These are phyloP conservation scores for Sciurus niger DNA, from an alignment of 2,113 vertebrate species.

Conservation along the genomic window DNA sequence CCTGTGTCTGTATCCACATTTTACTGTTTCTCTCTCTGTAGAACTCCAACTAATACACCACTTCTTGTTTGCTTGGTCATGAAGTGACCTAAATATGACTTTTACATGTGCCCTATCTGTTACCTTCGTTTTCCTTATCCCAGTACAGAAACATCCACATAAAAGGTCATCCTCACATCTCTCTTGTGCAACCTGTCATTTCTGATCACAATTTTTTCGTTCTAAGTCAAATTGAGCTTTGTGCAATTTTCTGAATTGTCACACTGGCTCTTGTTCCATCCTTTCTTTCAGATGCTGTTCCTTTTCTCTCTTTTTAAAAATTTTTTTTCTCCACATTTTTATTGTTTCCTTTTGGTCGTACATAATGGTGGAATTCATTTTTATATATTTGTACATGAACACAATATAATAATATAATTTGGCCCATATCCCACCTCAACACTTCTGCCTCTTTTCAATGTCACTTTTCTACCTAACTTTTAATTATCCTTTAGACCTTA, in stretches of 20 bases:
- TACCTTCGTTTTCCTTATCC: neutral
- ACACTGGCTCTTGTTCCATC: neutral
- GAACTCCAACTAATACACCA: too few relatives aligned
- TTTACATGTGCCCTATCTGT: neutral
- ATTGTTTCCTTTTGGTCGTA: too few relatives aligned
- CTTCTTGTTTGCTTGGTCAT: neutral
- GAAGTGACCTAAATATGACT: neutral
- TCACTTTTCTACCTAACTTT: neutral
- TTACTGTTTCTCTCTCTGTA: neutral
- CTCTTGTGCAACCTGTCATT: neutral
- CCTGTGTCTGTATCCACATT: neutral
- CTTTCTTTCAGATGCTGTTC: neutral
- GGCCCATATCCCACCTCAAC: too few relatives aligned
- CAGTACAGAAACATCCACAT: neutral
- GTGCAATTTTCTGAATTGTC: neutral
- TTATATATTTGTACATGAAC: too few relatives aligned
- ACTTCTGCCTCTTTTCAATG: too few relatives aligned
- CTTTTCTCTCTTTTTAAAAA: neutral
- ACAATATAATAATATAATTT: too few relatives aligned
- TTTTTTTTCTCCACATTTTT: too few relatives aligned
- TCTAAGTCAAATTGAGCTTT: neutral
- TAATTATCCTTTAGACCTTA: neutral
- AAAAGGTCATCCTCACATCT: neutral
- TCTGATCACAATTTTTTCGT: neutral
- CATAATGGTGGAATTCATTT: too few relatives aligned